Percentiles rank a stretch among this genome's conserved stretches.
phyloP scores from a whole-genome alignment of 2,888 invertebrate species.

The Amphipyra tragopoginis region DNA sequence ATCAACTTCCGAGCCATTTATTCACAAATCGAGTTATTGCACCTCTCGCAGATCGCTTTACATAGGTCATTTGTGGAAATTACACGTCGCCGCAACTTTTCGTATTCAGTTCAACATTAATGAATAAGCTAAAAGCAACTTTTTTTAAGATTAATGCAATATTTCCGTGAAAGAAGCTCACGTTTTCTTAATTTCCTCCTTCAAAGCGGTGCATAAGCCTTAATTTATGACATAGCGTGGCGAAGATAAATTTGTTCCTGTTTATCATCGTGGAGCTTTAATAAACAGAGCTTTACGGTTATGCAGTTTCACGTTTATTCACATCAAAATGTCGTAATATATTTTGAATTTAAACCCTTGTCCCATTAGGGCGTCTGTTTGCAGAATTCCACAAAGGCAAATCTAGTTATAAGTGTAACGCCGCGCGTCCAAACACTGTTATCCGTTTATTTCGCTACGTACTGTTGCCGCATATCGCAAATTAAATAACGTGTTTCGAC shows the following conservation, averaged over 20 bases:
- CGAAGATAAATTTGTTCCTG: conserved; percentile 76
- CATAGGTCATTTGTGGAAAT: conserved; percentile 86
- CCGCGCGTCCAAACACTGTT: conserved; percentile 75
- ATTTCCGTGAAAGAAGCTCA: conserved; percentile 68
- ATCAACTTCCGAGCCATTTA: conserved; percentile 88
- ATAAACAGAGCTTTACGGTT: conserved; percentile 70
- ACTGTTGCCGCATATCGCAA: conserved; percentile 82
- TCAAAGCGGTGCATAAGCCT: conserved; percentile 73
- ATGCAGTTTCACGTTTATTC: conserved; percentile 70
- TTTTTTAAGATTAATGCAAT: conserved; percentile 69
- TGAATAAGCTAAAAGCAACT: conserved; percentile 58
- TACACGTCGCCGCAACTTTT: conserved; percentile 72
- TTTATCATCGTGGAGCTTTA: conserved; percentile 75
- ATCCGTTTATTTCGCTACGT: conserved; percentile 82
- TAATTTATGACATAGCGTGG: conserved; percentile 78
- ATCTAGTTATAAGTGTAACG: conserved; percentile 85
- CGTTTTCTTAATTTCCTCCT: conserved; percentile 78
- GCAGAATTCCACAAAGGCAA: conserved; percentile 83
- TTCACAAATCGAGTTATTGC: conserved; percentile 88
- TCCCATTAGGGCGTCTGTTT: conserved; percentile 80
- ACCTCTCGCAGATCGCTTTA: conserved; percentile 84
- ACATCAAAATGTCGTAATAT: conserved; percentile 73
- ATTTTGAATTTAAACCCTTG: conserved; percentile 82
- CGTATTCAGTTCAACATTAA: conserved; percentile 65
- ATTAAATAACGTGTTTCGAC: conserved; percentile 85